These are phyloP conservation scores for Cladorhizidae sp. DNA, from an alignment of 37 sponge, comb jelly and placozoan species.

Conservation along the genomic window DNA sequence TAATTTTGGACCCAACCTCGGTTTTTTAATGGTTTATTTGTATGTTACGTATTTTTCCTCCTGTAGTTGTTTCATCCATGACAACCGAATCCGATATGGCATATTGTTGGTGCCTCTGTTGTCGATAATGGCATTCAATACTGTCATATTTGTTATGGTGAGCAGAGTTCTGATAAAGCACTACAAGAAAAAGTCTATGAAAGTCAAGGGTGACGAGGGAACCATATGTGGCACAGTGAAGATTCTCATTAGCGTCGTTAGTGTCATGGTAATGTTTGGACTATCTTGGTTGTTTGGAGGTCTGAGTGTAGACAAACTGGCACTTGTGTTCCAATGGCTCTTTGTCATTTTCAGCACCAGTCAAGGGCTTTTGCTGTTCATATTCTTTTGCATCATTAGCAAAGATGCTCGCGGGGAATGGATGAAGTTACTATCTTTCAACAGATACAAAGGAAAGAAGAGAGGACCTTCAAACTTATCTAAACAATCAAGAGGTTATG, in stretches of 20 bases:
- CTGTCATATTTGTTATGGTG: constrained; percentile 47
- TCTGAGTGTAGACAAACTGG: constrained; percentile 22
- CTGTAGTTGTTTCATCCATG: constrained; percentile 60
- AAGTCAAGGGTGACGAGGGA: neutral
- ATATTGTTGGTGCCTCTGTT: constrained; percentile 52
- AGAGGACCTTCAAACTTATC: neutral
- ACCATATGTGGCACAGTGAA: constrained; percentile 2
- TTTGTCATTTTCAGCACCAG: constrained; percentile 47
- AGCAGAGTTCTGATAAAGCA: constrained; percentile 36
- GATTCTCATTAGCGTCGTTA: constrained; percentile 21
- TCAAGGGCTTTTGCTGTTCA: constrained; percentile 58
- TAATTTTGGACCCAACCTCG: no score
- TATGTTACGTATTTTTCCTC: neutral
- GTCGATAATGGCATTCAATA: constrained; percentile 36
- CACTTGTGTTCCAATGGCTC: constrained; percentile 40
- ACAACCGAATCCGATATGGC: constrained; percentile 41
- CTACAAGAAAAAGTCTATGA: neutral
- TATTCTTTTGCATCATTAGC: constrained; percentile 62
- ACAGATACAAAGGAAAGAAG: neutral
- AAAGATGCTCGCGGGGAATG: constrained; percentile 51
- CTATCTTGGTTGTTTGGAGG: constrained; percentile 65
- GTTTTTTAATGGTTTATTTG: neutral
- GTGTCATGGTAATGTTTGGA: constrained; percentile 55
- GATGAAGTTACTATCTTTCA: constrained; percentile 27
- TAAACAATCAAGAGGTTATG: neutral